Base-by-base conservation (phyloP, 2,113 vertebrate species). In the Ploceus nigricollis region DNA sequence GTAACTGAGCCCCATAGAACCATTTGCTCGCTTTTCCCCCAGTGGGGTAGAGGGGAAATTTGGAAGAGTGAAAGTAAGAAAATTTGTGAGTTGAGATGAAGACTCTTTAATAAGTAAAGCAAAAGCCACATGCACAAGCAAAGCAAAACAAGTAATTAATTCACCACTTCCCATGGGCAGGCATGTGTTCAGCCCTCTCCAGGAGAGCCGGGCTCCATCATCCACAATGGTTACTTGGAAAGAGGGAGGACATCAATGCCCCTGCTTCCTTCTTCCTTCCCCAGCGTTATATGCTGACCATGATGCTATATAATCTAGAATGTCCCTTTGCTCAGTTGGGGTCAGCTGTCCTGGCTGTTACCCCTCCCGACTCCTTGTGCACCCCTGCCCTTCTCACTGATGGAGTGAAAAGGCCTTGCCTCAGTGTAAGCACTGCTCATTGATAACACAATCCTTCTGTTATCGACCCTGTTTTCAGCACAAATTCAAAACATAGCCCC, bases 251-350 rank as follows among this genome's bases (percentile, higher is more conserved):
- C 25, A 42, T 47, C 18, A 31, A 4, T 40, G 15, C 6, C 31
- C 6, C 12, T 6, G 0, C 9, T 66, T 66, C 18, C 31, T 54
- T 28, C 30, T 31, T 79, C 22, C 28, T 60, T n/a, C 22, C 22
- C 23, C 19, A 39, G 9, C 0, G 2, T 24, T 65, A 15, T 7
- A 8, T n/a, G 9, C 17, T n/a, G 53, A 47, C 2, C 25, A 33
- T 28, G 35, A 33, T 0, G 0, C 9, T 4, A 1, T 18, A 15
- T 15, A 11, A 11, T 61, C 28, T 25, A n/a, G 19, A 68, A 37
- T 30, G 56, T 48, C 15, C 9, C 23, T 61, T 54, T 54, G 68
- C 15, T 20, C 47, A 18, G 8, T 0, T 54, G 22, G 11, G 27
- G 8, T 21, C 60, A 42, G 30, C n/a, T 60, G 51, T 53, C n/a